phyloP scores from a whole-genome alignment of 2,888 invertebrate genomes.

The Cylindroiulus punctatus region DNA sequence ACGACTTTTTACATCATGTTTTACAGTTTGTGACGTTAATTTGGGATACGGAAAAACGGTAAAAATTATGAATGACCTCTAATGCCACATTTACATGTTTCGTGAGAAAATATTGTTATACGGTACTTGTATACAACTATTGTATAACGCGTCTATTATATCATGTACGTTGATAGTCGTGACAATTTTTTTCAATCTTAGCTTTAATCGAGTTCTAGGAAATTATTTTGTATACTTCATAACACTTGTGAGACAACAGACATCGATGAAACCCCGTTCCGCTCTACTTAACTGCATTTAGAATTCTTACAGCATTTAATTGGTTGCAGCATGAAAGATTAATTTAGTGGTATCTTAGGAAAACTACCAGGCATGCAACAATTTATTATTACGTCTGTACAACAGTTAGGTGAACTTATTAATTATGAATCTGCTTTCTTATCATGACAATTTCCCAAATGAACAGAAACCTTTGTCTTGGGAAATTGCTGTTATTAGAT shows the following conservation, averaged over 20 bases:
- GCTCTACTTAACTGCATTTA: background rate
- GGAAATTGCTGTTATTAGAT: too few relatives aligned
- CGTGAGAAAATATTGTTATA: background rate
- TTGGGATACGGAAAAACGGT: background rate
- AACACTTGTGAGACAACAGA: background rate
- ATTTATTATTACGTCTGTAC: background rate
- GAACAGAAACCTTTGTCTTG: too few relatives aligned
- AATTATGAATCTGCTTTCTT: background rate
- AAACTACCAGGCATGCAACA: background rate
- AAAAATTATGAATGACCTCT: too few relatives aligned
- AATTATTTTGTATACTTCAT: background rate
- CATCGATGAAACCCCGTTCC: background rate
- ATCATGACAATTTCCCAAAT: background rate
- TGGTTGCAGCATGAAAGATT: background rate
- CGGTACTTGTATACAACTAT: too few relatives aligned
- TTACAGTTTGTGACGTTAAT: too few relatives aligned
- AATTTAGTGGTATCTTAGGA: background rate
- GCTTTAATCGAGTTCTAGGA: background rate
- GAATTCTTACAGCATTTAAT: background rate
- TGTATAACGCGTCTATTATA: background rate
- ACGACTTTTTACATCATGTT: background rate
- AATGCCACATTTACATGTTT: background rate
- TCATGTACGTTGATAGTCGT: background rate
- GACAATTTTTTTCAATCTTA: background rate
- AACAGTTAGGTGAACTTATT: constrained; percentile 1